A percentile compares a stretch with the other conserved stretches of the same genome.
phyloP scores from a whole-genome alignment of 2,113 vertebrate genomes.

The Talpa occidentalis region DNA sequence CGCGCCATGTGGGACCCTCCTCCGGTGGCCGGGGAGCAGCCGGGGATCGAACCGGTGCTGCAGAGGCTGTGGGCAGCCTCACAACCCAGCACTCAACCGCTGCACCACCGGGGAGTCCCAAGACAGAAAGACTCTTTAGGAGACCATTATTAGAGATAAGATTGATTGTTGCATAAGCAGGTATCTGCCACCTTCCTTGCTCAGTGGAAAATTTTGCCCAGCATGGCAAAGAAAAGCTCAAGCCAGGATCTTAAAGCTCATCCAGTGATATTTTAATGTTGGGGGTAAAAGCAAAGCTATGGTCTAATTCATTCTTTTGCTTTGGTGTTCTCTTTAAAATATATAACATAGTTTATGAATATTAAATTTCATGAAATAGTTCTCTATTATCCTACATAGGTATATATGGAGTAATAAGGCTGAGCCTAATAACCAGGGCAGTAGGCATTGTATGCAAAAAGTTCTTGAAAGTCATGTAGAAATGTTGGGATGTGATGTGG shows the following conservation, averaged over 20 bases:
- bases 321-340: constrained; percentile 28
- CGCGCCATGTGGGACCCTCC: no score
- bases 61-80: no score
- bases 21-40: no score
- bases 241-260: neutral
- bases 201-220: constrained; percentile 30
- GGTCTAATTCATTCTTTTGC: constrained; percentile 18
- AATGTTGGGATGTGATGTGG: neutral
- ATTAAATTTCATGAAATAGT: constrained; percentile 13
- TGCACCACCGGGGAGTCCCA: neutral
- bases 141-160: constrained; percentile 19
- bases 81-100: no score
- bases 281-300: constrained; percentile 10
- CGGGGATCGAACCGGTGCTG: no score
- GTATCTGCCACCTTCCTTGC: neutral
- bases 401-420: neutral
- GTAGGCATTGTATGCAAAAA: neutral
- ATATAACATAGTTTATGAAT: neutral
- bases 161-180: neutral
- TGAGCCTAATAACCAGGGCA: neutral
- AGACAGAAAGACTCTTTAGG: constrained; percentile 17
- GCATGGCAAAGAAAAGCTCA: neutral
- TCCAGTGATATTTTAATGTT: constrained; percentile 19
- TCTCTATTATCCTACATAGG: neutral
- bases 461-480: constrained; percentile 40